Conservation (phyloP, 2,113 vertebrate genomes). For the Thunnus thynnus region DNA sequence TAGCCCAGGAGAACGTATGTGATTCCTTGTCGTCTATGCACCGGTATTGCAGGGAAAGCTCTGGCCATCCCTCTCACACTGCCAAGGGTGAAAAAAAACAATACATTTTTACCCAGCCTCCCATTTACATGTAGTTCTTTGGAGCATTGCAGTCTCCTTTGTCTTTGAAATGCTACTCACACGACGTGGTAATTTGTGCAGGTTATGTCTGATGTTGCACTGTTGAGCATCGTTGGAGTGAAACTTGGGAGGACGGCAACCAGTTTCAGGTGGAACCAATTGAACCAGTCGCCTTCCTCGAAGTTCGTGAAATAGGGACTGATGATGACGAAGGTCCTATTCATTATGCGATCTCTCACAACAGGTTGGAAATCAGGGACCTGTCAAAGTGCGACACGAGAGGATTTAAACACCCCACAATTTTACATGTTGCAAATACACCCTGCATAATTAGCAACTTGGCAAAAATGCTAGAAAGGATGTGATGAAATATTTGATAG, state of each 20-base stretch:
- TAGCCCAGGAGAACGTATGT: slow-evolving; percentile 24
- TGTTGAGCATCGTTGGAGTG: slow-evolving; percentile 47
- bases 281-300: background rate
- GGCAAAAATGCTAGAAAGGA: background rate
- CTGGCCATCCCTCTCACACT: slow-evolving; percentile 38
- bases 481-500: no score
- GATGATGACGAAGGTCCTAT: slow-evolving; percentile 69
- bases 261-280: slow-evolving; percentile 56
- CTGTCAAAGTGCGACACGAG: slow-evolving; percentile 1
- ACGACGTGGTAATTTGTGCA: slow-evolving; percentile 61
- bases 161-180: slow-evolving; percentile 33
- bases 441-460: background rate
- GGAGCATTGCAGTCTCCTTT: background rate
- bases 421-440: background rate
- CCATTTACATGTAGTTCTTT: background rate
- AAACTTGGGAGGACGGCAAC: slow-evolving; percentile 56
- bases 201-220: slow-evolving; percentile 25
- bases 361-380: slow-evolving; percentile 16
- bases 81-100: background rate
- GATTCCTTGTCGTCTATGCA: background rate
- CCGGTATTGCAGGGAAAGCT: background rate
- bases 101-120: background rate
- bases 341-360: slow-evolving; percentile 60
- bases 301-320: slow-evolving; percentile 22
- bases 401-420: background rate